Evolutionary conservation across 2,888 invertebrate genomes (phyloP), one percentile per base, ranked within the genome.

Genomic region (Agriopis leucophaearia): DNA sequence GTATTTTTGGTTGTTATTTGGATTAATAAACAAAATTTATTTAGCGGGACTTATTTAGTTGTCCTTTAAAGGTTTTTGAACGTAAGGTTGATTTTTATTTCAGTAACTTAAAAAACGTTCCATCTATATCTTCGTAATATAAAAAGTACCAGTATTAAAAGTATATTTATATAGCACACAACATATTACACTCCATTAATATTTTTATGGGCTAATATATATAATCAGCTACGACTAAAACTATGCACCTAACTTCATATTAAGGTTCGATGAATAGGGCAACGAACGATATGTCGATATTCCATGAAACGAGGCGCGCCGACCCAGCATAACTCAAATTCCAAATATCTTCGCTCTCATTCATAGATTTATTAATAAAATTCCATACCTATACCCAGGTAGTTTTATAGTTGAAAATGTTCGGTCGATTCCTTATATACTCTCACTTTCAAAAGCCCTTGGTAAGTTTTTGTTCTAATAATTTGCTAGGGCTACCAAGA

Each of bases 291-390:
- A n/a, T n/a, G n/a, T n/a, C n/a, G n/a, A 60, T 66, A 65, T 65
- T 70, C 66, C 42, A 59, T 61, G 59, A 69, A 72, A 58, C 59
- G 61, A 54, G 63, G 13, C 64, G 40, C 47, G 18, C 51, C 69
- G 47, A 57, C 59, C 67, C 54, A 52, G 64, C 72, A 69, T 64
- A 44, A 55, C 58, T 67, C 58, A 62, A 55, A 74, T 74, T 74
- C 72, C 69, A 50, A 64, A 66, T 64, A 54, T 58, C 66, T 67
- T 72, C 61, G 61, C 65, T 64, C 59, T 63, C 69, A 61, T 68
- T 72, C 63, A 69, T 64, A 40, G 58, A 55, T 68, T 71, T 72
- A 74, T 71, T 74, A 74, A 72, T 74, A 74, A 74, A 71, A 74
- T 72, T 68, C 74, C 71, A 51, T 69, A 57, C 59, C 66, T 69